These are phyloP conservation scores for Daubentonia madagascariensis DNA, from an alignment of 2,113 vertebrate species.

Conservation along the genomic window DNA sequence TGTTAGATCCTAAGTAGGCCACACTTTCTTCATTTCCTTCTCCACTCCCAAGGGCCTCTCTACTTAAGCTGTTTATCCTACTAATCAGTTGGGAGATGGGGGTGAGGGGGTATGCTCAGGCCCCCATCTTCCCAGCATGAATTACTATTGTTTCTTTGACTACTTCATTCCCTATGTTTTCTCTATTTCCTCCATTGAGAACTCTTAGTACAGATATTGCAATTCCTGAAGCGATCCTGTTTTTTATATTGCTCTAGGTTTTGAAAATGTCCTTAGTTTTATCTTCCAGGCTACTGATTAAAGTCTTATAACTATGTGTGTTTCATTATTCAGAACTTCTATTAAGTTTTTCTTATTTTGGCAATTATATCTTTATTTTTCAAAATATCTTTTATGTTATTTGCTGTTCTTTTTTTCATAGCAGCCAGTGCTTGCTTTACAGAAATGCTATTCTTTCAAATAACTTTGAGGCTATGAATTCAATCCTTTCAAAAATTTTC, in stretches of 20 bases:
- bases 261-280: not conserved
- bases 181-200: not conserved
- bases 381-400: not conserved
- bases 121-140: not conserved
- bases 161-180: not conserved
- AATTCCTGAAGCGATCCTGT: not conserved
- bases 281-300: not conserved
- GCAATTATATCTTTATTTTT: conserved; percentile 11
- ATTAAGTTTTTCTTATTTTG: not conserved
- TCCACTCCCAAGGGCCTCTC: not conserved
- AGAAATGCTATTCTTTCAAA: not conserved
- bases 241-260: not conserved
- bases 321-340: conserved; percentile 19
- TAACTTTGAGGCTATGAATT: not conserved
- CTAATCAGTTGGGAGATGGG: not conserved
- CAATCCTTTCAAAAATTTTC: not conserved
- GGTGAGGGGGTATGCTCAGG: not conserved
- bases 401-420: not conserved
- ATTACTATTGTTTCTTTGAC: not conserved
- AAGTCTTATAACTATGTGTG: not conserved
- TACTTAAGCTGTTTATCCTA: not conserved
- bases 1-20: not conserved
- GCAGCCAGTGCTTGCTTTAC: not conserved
- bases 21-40: not conserved
- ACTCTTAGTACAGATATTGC: not conserved